Evolutionary conservation across 2,797 vertebrate genomes (phyloP), one percentile per base, ranked within the genome.

Genomic region (Dermochelys coriacea): DNA sequence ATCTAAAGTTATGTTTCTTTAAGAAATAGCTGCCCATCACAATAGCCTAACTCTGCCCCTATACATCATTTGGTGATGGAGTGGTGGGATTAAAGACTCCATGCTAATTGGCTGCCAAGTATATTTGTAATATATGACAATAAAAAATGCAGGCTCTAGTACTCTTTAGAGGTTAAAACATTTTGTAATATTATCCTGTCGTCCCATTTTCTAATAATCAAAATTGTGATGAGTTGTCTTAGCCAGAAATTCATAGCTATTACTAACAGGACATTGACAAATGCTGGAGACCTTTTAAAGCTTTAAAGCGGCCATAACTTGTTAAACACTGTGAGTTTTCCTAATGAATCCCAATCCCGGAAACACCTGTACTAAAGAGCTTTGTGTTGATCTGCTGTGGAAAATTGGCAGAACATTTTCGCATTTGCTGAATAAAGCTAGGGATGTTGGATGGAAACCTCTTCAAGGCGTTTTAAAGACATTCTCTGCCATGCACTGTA

Each of bases 281-380:
- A 88, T 1, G 1, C 88, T 88, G 64, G 64, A 57, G 54, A 51
- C 0, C 55, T 3, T 11, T 83, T 96, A 93, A 82, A 71, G 27
- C 31, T 97, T 93, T 94, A 59, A 80, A 89, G 93, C 4, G 23
- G 19, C 19, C 21, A 34, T 37, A 89, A 79, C 1, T 14, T 88
- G 19, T 91, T 96, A 95, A 89, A 86, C n/a, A 77, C 21, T 92
- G 34, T 86, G 89, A 89, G 6, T 91, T 95, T 91, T 95, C 55
- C 25, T 90, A 80, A 90, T 74, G 84, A 89, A 94, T 94, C 45
- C 6, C 83, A 45, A 71, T 86, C 54, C 51, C 0, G 0, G 85
- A 96, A 95, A 89, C 79, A 90, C 59, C 64, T 93, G 85, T 77
- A 45, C 16, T 90, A 29, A 85, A 89, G 37, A 87, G 31, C 16